Evolutionary conservation across 2,797 vertebrate genomes (phyloP).

Genomic region (Micrastur ruficollis): DNA sequence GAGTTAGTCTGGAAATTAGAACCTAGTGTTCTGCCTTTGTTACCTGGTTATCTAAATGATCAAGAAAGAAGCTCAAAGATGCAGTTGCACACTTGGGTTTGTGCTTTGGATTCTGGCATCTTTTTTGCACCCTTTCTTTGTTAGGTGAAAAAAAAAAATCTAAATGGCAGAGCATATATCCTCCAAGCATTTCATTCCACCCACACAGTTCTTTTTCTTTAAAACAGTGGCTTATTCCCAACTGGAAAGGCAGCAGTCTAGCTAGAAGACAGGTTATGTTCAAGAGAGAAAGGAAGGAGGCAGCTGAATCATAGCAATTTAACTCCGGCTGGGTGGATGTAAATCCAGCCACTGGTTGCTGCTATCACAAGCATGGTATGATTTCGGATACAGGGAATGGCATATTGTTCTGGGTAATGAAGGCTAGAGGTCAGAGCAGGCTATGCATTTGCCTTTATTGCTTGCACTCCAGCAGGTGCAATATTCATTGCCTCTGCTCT

Average conservation of each 20-base stretch:
- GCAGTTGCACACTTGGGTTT: not conserved
- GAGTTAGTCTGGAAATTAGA: not conserved
- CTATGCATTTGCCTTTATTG: slow-evolving; percentile 46
- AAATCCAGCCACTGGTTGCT: slow-evolving; percentile 55
- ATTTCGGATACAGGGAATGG: slow-evolving; percentile 19
- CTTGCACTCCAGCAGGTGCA: slow-evolving; percentile 46
- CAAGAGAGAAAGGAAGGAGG: slow-evolving; percentile 51
- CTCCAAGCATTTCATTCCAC: slow-evolving; percentile 54
- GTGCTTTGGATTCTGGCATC: not conserved
- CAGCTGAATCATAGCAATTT: slow-evolving; percentile 66
- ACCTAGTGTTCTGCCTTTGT: not conserved
- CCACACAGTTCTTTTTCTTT: slow-evolving; percentile 57
- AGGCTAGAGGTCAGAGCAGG: slow-evolving; percentile 50
- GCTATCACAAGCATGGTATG: slow-evolving; percentile 23
- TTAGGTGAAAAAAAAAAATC: not conserved
- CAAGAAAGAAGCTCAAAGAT: not conserved
- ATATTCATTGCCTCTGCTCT: slow-evolving; percentile 42
- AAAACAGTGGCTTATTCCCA: slow-evolving; percentile 61
- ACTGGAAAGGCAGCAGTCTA: slow-evolving; percentile 67
- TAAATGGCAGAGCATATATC: slow-evolving; percentile 49
- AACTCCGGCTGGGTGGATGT: slow-evolving; percentile 7
- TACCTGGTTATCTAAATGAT: not conserved
- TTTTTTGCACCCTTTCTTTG: slow-evolving; percentile 13
- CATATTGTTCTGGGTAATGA: slow-evolving; percentile 54
- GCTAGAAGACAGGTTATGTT: slow-evolving; percentile 61